A percentile compares a stretch with the other conserved stretches of the same genome.
These are phyloP conservation scores for Clitarchus hookeri DNA, from an alignment of 2,888 invertebrate species.

Conservation along the genomic window DNA sequence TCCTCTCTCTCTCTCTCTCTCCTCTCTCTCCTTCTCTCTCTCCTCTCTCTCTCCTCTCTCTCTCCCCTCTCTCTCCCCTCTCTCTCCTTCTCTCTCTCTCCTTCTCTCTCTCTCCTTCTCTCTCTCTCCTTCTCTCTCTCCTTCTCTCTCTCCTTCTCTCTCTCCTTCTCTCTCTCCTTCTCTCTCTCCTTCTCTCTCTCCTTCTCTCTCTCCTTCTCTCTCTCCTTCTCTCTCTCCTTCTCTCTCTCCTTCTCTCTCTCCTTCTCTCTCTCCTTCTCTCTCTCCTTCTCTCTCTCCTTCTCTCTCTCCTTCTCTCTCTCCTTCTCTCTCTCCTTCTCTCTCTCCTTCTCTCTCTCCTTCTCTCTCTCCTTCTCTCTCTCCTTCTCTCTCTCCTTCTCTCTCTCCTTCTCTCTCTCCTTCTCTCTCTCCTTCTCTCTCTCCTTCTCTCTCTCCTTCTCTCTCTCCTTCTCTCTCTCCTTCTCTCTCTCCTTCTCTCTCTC, in stretches of 20 bases:
- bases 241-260: conserved; percentile 10
- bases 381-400: not conserved
- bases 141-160: too few relatives aligned
- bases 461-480: not conserved
- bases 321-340: too few relatives aligned
- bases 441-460: not conserved
- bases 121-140: not conserved
- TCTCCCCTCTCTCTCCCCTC: too few relatives aligned
- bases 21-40: too few relatives aligned
- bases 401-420: conserved; percentile 21
- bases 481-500: not conserved
- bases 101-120: not conserved
- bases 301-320: too few relatives aligned
- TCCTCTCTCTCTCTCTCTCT: too few relatives aligned
- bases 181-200: not conserved
- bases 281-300: too few relatives aligned
- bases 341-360: too few relatives aligned
- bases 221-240: conserved; percentile 4
- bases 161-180: not conserved
- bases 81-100: too few relatives aligned
- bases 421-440: not conserved
- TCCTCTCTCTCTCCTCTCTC: too few relatives aligned
- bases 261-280: not conserved
- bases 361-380: too few relatives aligned
- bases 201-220: not conserved